Conservation (phyloP, 1,140 invertebrate genomes). For the Drosophila seguyi region DNA sequence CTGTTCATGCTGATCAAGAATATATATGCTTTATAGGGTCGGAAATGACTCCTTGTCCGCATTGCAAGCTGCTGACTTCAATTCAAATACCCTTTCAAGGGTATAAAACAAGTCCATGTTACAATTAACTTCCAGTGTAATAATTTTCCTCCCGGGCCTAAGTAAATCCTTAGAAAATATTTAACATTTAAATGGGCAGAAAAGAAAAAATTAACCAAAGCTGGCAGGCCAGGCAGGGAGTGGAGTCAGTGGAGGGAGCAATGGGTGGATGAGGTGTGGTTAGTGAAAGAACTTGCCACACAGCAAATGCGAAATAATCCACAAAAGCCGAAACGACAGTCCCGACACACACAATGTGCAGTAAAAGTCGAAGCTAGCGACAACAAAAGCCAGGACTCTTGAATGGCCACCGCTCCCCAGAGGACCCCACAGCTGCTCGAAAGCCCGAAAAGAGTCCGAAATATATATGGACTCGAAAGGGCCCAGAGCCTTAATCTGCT, state of each 20-base stretch:
- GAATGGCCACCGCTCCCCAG: conserved; percentile 38
- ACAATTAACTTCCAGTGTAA: neutral
- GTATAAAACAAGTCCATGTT: neutral
- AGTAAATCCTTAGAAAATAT: conserved; percentile 68
- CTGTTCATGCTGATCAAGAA: too few species aligned
- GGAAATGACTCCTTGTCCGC: too few species aligned
- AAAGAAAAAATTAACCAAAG: conserved; percentile 65
- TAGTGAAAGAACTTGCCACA: conserved; percentile 31
- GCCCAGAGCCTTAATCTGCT: conserved; percentile 65
- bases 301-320: conserved; percentile 73
- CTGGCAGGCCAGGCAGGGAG: conserved; percentile 23
- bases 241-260: neutral
- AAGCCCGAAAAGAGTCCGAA: conserved; percentile 24
- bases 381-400: conserved; percentile 71
- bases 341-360: conserved; percentile 53
- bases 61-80: too few species aligned
- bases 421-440: conserved; percentile 9
- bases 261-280: neutral
- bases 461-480: conserved; percentile 41
- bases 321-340: conserved; percentile 64
- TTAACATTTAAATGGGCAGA: conserved; percentile 74
- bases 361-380: conserved; percentile 67
- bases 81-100: neutral
- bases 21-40: too few species aligned
- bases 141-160: neutral